These are phyloP conservation scores for Heptranchias perlo DNA, from an alignment of 2,113 vertebrate species.

Conservation along the genomic window DNA sequence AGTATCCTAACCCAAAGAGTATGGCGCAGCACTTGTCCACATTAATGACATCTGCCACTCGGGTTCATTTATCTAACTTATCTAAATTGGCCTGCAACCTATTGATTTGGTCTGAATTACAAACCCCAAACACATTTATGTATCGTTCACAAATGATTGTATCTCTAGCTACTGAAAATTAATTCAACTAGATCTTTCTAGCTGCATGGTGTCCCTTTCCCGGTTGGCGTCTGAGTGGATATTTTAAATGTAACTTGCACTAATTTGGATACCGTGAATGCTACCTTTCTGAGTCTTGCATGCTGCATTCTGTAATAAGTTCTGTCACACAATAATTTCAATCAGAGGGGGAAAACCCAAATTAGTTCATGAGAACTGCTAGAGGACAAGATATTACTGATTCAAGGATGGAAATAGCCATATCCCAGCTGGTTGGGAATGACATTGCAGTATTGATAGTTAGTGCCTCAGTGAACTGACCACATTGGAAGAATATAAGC, in stretches of 20 bases:
- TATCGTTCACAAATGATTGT: not conserved
- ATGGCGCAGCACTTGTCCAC: too few relatives aligned
- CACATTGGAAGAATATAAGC: not conserved
- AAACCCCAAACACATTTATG: not conserved
- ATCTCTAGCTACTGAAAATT: not conserved
- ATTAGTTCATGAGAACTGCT: not conserved
- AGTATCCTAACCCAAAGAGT: not conserved
- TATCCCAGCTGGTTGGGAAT: not conserved
- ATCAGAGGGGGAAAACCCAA: not conserved
- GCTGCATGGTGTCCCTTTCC: not conserved
- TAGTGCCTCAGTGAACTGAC: not conserved
- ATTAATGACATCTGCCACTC: not conserved
- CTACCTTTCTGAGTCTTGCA: not conserved
- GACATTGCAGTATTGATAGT: not conserved
- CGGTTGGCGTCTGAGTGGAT: not conserved
- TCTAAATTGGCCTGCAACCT: not conserved
- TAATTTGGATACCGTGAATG: not conserved
- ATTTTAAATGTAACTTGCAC: conserved; percentile 6
- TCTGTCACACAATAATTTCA: not conserved
- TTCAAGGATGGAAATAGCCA: not conserved
- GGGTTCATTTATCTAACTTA: not conserved
- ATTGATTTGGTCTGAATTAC: not conserved
- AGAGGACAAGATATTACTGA: too few relatives aligned
- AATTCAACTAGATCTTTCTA: not conserved
- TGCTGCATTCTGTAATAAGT: not conserved